Percentiles rank a stretch among this genome's conserved stretches.
Conservation (phyloP, 2,888 invertebrate genomes). For the Stenichneumon culpator region DNA sequence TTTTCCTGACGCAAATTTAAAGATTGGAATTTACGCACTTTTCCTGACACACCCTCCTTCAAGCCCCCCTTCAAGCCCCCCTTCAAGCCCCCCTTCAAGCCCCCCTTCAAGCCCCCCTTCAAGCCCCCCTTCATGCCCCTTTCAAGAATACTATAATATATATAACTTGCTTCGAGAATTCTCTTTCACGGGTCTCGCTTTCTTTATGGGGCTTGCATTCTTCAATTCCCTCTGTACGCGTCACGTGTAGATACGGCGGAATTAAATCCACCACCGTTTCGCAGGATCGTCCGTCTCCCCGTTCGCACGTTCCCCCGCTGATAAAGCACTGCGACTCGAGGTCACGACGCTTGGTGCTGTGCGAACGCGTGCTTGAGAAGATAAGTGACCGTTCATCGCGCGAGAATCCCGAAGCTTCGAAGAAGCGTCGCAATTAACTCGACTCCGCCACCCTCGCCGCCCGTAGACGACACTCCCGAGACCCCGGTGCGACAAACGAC, state of each 20-base stretch:
- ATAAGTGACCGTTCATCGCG: conserved; percentile 45
- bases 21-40: too few relatives aligned
- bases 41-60: too few relatives aligned
- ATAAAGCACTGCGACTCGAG: conserved; percentile 11
- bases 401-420: conserved; percentile 37
- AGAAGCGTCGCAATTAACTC: conserved; percentile 56
- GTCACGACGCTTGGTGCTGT: neutral
- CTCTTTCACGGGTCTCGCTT: too few relatives aligned
- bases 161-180: too few relatives aligned
- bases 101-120: too few relatives aligned
- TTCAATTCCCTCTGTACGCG: neutral
- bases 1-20: too few relatives aligned
- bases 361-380: conserved; percentile 14
- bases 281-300: neutral
- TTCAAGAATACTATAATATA: too few relatives aligned
- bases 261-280: neutral
- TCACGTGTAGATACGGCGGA: neutral
- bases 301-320: conserved; percentile 6
- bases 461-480: conserved; percentile 41
- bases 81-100: too few relatives aligned
- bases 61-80: too few relatives aligned
- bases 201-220: too few relatives aligned
- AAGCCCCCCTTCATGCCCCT: too few relatives aligned
- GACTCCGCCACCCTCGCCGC: conserved; percentile 20
- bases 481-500: conserved; percentile 23